phyloP scores from a whole-genome alignment of 2,888 invertebrate species.

The Hoplodrina blanda region DNA sequence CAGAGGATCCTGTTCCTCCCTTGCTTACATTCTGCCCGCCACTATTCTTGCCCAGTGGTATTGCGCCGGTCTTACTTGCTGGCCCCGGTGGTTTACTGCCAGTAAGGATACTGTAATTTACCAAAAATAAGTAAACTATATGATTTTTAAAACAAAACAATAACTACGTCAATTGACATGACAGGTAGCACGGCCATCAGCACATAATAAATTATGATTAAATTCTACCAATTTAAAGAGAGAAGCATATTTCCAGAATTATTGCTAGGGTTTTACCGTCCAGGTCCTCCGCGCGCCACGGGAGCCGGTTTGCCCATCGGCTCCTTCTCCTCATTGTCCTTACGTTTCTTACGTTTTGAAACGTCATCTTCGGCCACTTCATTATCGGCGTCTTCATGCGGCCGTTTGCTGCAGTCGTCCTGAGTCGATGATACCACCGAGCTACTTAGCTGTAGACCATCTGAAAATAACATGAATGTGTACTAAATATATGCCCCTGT shows the following conservation, averaged over 20 bases:
- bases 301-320: constrained; percentile 88
- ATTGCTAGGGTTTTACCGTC: constrained; percentile 72
- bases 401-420: constrained; percentile 80
- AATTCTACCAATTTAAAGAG: background rate
- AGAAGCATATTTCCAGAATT: background rate
- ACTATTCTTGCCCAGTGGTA: constrained; percentile 80
- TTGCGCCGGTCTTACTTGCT: constrained; percentile 88
- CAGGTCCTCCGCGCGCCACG: constrained; percentile 78
- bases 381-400: constrained; percentile 88
- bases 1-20: constrained; percentile 69
- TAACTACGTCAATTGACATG: background rate
- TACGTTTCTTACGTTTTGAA: constrained; percentile 93
- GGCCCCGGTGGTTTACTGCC: constrained; percentile 89
- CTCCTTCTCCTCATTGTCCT: constrained; percentile 92
- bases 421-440: constrained; percentile 84
- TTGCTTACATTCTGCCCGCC: constrained; percentile 73
- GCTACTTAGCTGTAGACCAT: constrained; percentile 80
- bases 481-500: constrained; percentile 6
- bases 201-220: too few species aligned
- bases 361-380: constrained; percentile 92
- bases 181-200: background rate
- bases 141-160: constrained; percentile 1
- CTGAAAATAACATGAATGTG: constrained; percentile 58
- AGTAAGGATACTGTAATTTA: constrained; percentile 76
- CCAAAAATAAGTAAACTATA: constrained; percentile 5